Evolutionary conservation across 2,113 vertebrate species (phyloP), one percentile per base, ranked within the genome.

Genomic region (Xiphorhynchus elegans): DNA sequence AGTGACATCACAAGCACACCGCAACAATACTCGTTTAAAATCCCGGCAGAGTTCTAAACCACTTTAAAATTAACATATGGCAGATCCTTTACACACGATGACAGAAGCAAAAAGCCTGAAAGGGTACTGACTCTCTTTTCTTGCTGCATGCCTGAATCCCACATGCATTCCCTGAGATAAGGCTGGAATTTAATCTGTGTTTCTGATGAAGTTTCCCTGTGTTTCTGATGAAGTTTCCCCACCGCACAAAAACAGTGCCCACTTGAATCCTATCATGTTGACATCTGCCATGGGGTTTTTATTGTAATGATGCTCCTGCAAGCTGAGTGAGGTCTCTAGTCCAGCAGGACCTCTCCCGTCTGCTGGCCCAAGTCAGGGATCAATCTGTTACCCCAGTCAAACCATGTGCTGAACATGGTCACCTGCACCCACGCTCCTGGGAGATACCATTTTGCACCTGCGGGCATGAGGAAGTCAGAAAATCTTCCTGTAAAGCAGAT

Each of bases 111-210:
- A 79, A 94, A 83, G 17, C 21, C 53, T 74, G 75, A 64, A 59
- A 87, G 89, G 17, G 29, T 1, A 0, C 67, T 66, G 21, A 11
- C n/a, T 70, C 67, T 82, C 26, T 79, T 58, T 70, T 72, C 50
- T 87, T 19, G 53, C 72, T 84, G 20, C 2, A 0, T 66, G 24
- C 40, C 96, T 72, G 62, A 96, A 97, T 91, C 77, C 81, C 79
- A 85, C 70, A 62, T 9, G 3, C 33, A 62, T 78, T 90, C 89
- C 74, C 70, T 60, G 69, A 94, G 94, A 95, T 90, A 94, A 96
- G 89, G 33, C 46, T 93, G 56, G 20, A 92, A 94, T 96, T 95
- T 95, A 88, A 95, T 66, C 92, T 5, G 7, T 10, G 37, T 46
- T 95, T 91, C 60, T 83, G 49, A 69, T 49, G 70, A 89, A 95